Percentiles rank a stretch among this genome's conserved stretches.
Conservation (phyloP, 2,888 invertebrate genomes). For the Pollenia amentaria region DNA sequence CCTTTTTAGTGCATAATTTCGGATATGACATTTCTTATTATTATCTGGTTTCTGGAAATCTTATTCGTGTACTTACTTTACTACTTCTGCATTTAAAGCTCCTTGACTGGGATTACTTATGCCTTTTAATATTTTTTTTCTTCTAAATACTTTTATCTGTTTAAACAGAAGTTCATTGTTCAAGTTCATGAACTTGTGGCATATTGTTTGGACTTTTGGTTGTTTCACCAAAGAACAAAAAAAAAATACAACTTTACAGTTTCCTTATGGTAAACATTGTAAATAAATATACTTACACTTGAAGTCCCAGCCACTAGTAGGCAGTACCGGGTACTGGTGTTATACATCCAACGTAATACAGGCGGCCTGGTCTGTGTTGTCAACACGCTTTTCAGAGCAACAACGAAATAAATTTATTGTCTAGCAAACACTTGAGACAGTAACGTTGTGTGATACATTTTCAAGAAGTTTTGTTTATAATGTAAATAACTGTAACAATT, state of each 20-base stretch:
- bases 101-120: not conserved
- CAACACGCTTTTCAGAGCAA: slow-evolving; percentile 59
- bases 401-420: slow-evolving; percentile 56
- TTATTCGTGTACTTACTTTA: slow-evolving; percentile 6
- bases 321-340: not conserved
- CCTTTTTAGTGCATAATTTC: too few species aligned
- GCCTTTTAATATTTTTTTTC: slow-evolving; percentile 1
- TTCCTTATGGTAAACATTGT: slow-evolving; percentile 27
- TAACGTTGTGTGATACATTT: slow-evolving; percentile 37
- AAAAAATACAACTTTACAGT: not conserved
- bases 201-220: slow-evolving; percentile 37
- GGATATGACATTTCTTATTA: too few species aligned
- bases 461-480: slow-evolving; percentile 33
- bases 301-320: not conserved
- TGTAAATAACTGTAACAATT: slow-evolving; percentile 65
- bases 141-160: slow-evolving; percentile 21
- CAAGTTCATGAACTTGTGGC: slow-evolving; percentile 72
- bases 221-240: slow-evolving; percentile 3
- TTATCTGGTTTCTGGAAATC: not conserved
- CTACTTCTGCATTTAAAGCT: not conserved
- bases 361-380: slow-evolving; percentile 60
- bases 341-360: slow-evolving; percentile 31
- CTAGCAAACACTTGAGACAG: slow-evolving; percentile 65
- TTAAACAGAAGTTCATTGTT: slow-evolving; percentile 68
- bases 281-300: slow-evolving; percentile 17